These are phyloP conservation scores for Acanthococcus lagerstroemiae DNA, from an alignment of 2,888 invertebrate genomes.

Conservation along the genomic window DNA sequence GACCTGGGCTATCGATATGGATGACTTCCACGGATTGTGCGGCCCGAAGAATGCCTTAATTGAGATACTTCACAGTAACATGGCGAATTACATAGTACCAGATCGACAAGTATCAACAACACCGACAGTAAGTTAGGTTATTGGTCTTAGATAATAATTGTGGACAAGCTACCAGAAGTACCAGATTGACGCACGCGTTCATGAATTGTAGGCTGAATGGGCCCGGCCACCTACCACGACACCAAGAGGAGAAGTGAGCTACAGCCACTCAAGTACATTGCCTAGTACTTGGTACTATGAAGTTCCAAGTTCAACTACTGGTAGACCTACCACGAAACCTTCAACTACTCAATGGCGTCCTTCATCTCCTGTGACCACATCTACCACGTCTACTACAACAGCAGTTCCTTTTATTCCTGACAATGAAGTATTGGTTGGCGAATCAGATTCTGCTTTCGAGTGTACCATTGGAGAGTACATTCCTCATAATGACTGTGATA, in stretches of 20 bases:
- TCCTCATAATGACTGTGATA: conserved; percentile 49
- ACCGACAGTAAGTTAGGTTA: conserved; percentile 38
- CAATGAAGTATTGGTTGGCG: not conserved
- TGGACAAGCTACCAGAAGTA: not conserved
- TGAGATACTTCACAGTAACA: conserved; percentile 58
- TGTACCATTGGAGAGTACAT: conserved; percentile 49
- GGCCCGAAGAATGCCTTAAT: conserved; percentile 66
- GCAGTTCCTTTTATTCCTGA: conserved; percentile 15
- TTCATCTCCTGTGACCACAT: conserved; percentile 9
- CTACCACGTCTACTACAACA: conserved; percentile 7
- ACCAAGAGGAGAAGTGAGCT: conserved; percentile 7
- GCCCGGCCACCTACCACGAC: conserved; percentile 37
- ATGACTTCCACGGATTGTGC: conserved; percentile 75
- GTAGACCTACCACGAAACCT: conserved; percentile 7
- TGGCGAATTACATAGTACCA: conserved; percentile 50
- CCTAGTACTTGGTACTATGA: not conserved
- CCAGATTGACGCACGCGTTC: too few species aligned
- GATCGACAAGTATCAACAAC: conserved; percentile 39
- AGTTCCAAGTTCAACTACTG: not conserved
- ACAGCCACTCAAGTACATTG: too few species aligned
- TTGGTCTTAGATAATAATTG: not conserved
- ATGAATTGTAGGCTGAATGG: conserved; percentile 37
- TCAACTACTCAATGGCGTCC: too few species aligned
- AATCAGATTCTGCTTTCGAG: conserved; percentile 3
- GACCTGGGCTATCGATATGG: conserved; percentile 90